Evolutionary conservation across 1,140 invertebrate species (phyloP), one percentile per base, ranked within the genome.

Genomic region (Drosophila pandora): DNA sequence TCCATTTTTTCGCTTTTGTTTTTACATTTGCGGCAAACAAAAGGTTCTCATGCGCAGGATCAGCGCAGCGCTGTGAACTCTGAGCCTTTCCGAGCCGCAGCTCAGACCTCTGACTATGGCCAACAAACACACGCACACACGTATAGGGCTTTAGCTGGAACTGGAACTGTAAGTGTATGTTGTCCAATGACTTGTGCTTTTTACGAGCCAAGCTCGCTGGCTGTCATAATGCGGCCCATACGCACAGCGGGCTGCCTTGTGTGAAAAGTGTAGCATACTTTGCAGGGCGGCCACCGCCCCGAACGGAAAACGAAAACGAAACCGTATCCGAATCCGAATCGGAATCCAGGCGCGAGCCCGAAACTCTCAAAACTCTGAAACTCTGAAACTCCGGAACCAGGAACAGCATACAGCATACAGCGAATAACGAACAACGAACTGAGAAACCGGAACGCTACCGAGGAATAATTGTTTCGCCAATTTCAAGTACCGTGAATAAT

Each of bases 401-500:
- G 47, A 65, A 32, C 63, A 10, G 22, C 21, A 23, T 56, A 30
- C 62, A 10, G 22, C 28, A 22, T 56, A 30, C 62, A 10, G n/a
- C 5, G 30, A 13, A 17, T 34, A 17, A 2, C 28, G 17, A 17
- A 17, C 17, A 17, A 17, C 17, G 17, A 17, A 17, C 17, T 17
- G 25, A 28, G 28, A 50, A 56, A 8, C 25, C 30, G 25, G 13
- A 49, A 52, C 32, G 32, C 39, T 50, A 50, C 58, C 43, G 60
- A 65, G 59, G 65, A 82, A 87, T 88, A 88, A 88, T 88, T 88
- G 83, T 88, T 88, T 88, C 83, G 83, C 83, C 83, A 88, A 88
- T 89, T 88, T 88, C 76, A 88, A 88, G 83, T 88, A 79, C 76
- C 83, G 76, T 88, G 83, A 81, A 88, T 88, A 88, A 88, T 88